Evolutionary conservation across 2,797 vertebrate genomes (phyloP).

Genomic region (Enteromius fasciolatus): DNA sequence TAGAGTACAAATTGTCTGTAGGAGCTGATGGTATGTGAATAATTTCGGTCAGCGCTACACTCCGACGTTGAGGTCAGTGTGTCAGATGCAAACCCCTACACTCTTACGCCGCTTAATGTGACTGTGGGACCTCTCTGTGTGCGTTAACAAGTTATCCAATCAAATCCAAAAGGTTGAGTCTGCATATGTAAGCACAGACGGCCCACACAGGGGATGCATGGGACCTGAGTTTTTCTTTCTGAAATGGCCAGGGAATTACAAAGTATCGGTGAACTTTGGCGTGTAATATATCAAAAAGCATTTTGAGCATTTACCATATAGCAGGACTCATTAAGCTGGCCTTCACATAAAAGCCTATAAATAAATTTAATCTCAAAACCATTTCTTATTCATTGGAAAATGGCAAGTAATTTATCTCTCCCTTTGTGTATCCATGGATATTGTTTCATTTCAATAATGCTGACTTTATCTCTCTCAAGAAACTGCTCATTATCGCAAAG

Average conservation of each 20-base stretch:
- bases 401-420: slow-evolving; percentile 54
- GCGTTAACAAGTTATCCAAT: slow-evolving; percentile 31
- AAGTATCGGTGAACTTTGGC: slow-evolving; percentile 53
- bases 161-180: slow-evolving; percentile 18
- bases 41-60: slow-evolving; percentile 42
- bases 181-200: slow-evolving; percentile 19
- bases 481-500: slow-evolving; percentile 50
- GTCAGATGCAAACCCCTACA: slow-evolving; percentile 31
- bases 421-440: slow-evolving; percentile 30
- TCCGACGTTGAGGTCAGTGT: slow-evolving; percentile 36
- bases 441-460: slow-evolving; percentile 51
- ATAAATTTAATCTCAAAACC: slow-evolving; percentile 54
- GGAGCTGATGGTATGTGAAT: slow-evolving; percentile 52
- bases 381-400: slow-evolving; percentile 55
- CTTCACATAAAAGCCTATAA: slow-evolving; percentile 56
- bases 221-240: slow-evolving; percentile 39
- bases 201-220: slow-evolving; percentile 20
- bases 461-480: slow-evolving; percentile 51
- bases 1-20: slow-evolving; percentile 74
- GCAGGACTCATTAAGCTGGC: slow-evolving; percentile 51
- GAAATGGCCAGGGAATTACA: slow-evolving; percentile 45
- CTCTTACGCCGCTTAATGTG: slow-evolving; percentile 16
- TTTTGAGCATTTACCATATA: slow-evolving; percentile 40
- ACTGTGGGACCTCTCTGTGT: slow-evolving; percentile 32
- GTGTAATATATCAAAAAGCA: slow-evolving; percentile 41